Base-by-base conservation (phyloP, 2,888 invertebrate genomes). In the Amblyjoppa proteus region DNA sequence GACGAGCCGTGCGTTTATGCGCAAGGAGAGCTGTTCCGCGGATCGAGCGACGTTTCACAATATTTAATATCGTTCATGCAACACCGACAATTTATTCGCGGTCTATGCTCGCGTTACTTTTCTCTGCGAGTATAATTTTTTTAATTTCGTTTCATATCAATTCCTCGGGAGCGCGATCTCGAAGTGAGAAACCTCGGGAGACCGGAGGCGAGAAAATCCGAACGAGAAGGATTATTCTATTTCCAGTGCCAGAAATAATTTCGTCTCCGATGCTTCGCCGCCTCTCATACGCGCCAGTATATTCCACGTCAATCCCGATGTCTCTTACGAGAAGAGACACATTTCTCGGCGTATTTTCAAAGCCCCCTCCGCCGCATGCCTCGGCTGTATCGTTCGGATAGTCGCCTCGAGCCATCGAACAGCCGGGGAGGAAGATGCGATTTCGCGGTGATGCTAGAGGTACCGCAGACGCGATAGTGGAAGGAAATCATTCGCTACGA, bases 241-340 rank as follows among this genome's bases (percentile, higher is more conserved):
- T 34, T 66, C 28, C 56, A 51, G 56, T 81, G 76, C 56, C 76
- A 68, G 73, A 81, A 66, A 76, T 81, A 58, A 84, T 84, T 84
- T 80, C 58, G 77, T 84, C 76, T 66, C 45, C 76, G 58, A 73
- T 68, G 68, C 58, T 66, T 81, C 64, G 53, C 6, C 7, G 31
- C 20, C 74, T 61, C n/a, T 49, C 70, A 49, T 71, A 77, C 77
- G 64, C 73, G 20, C 73, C 25, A 31, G 69, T 73, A 73, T 66
- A 76, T 79, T 51, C n/a, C 64, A 34, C 28, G 71, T 61, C 81
- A 68, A 76, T 84, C 73, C 41, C 41, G 49, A 28, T 82, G 77
- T 81, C 84, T 77, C 77, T 84, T 49, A 61, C 41, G 41, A 20
- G 77, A 77, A 34, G 38, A 53, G 68, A 84, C 84, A 38, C 84